phyloP scores from a whole-genome alignment of 2,797 vertebrate species.

The Melanotaenia nigrans region DNA sequence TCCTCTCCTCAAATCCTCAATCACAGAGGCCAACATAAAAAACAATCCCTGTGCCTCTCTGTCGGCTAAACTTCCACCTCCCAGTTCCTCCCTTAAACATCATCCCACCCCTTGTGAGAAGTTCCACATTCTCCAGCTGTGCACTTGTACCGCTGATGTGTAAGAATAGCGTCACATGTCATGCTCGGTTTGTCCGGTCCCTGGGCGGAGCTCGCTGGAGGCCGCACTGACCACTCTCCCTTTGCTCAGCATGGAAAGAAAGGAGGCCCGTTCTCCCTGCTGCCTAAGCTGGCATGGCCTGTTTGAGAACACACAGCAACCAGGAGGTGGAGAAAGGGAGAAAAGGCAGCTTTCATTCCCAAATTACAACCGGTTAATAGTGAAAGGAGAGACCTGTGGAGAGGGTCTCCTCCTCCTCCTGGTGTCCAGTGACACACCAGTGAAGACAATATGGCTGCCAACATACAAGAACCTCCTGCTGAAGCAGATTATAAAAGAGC shows the following conservation, averaged over 20 bases:
- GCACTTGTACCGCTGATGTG: conserved; percentile 43
- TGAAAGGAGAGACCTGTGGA: conserved; percentile 80
- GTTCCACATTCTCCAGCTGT: conserved; percentile 58
- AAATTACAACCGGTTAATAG: conserved; percentile 84
- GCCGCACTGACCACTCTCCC: conserved; percentile 60
- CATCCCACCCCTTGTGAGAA: conserved; percentile 21
- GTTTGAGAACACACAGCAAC: conserved; percentile 46
- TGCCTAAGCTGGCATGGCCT: conserved; percentile 59
- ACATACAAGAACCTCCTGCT: conserved; percentile 74
- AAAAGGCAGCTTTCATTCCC: conserved; percentile 76
- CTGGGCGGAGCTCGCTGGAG: conserved; percentile 50
- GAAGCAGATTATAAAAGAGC: conserved; percentile 65
- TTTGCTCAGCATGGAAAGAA: conserved; percentile 55
- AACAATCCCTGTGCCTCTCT: conserved; percentile 56
- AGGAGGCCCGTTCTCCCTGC: conserved; percentile 25
- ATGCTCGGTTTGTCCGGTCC: conserved; percentile 36
- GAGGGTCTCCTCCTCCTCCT: conserved; percentile 53
- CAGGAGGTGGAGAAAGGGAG: conserved; percentile 47
- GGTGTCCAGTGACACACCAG: conserved; percentile 51
- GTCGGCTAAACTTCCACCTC: conserved; percentile 67
- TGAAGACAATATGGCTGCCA: conserved; percentile 73
- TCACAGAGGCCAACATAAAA: conserved; percentile 50
- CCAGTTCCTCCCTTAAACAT: conserved; percentile 28
- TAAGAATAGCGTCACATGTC: conserved; percentile 68
- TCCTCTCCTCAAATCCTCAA: conserved; percentile 67